Evolutionary conservation across 2,888 invertebrate species (phyloP).

Genomic region (Rhodophaea formosa): DNA sequence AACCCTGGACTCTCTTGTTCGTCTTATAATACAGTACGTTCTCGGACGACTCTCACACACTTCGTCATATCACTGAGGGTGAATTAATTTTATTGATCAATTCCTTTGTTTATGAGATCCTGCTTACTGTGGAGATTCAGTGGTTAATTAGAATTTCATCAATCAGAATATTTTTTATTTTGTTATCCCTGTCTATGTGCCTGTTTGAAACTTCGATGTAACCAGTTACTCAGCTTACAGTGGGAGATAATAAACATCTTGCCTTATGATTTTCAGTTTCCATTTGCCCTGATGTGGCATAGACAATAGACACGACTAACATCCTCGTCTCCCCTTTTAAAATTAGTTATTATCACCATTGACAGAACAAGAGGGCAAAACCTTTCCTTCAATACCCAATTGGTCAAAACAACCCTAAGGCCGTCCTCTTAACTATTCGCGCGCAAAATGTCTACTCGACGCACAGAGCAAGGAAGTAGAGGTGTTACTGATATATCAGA

Average conservation of each 20-base stretch:
- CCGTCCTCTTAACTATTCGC: too few relatives aligned
- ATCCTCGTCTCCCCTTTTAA: conserved; percentile 22
- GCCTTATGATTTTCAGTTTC: conserved; percentile 74
- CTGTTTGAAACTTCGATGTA: conserved; percentile 66
- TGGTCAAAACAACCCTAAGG: conserved; percentile 2
- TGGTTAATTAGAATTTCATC: conserved; percentile 78
- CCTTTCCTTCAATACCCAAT: conserved; percentile 36
- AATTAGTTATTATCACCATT: conserved; percentile 15
- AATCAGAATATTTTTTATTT: conserved; percentile 79
- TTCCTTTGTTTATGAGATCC: conserved; percentile 81
- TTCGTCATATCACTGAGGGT: conserved; percentile 42
- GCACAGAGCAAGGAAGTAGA: too few relatives aligned
- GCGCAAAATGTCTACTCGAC: too few relatives aligned
- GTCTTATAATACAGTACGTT: conserved; percentile 39
- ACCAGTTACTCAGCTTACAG: conserved; percentile 66
- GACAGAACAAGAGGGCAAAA: conserved; percentile 60
- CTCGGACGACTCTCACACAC: conserved; percentile 39
- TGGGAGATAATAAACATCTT: conserved; percentile 78
- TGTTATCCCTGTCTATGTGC: conserved; percentile 76
- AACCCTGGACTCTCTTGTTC: conserved; percentile 59
- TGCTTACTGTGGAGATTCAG: conserved; percentile 76
- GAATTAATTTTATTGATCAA: conserved; percentile 63
- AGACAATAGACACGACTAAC: conserved; percentile 19
- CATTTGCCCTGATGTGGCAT: conserved; percentile 48
- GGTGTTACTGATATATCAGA: too few relatives aligned